Percentiles rank a stretch among this genome's conserved stretches.
Conservation (phyloP, 2,888 invertebrate species). For the Lathronympha strigana region DNA sequence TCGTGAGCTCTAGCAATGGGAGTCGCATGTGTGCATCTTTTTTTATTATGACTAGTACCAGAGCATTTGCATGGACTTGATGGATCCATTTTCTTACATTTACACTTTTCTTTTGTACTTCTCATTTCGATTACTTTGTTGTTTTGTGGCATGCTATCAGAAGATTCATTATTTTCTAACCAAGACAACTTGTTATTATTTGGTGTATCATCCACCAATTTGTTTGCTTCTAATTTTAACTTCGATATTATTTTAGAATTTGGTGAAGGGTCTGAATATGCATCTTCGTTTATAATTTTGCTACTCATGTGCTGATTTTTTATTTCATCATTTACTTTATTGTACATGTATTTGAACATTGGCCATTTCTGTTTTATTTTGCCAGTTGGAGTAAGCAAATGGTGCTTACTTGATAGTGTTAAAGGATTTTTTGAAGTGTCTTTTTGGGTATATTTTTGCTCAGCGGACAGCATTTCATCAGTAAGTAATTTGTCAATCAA, state of each 20-base stretch:
- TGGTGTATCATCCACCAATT: background rate
- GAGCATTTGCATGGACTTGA: conserved; percentile 50
- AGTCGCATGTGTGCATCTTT: conserved; percentile 47
- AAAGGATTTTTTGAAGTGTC: conserved; percentile 51
- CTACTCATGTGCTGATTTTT: conserved; percentile 30
- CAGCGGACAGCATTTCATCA: conserved; percentile 68
- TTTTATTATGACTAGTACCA: conserved; percentile 39
- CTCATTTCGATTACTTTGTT: conserved; percentile 64
- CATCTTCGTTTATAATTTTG: conserved; percentile 1
- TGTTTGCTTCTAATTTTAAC: background rate
- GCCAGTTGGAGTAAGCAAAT: conserved; percentile 58
- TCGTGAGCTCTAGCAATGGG: conserved; percentile 35
- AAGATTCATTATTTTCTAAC: conserved; percentile 36
- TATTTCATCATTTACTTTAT: background rate
- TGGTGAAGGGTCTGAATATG: background rate
- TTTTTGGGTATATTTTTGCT: conserved; percentile 60
- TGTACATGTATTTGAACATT: conserved; percentile 48
- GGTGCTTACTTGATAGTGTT: conserved; percentile 49
- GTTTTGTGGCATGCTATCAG: conserved; percentile 36
- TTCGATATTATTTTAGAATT: background rate
- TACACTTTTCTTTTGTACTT: conserved; percentile 59
- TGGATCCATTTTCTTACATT: conserved; percentile 52
- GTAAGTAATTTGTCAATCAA: conserved; percentile 68
- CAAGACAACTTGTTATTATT: conserved; percentile 37
- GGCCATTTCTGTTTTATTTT: conserved; percentile 68